Evolutionary conservation across 2,888 invertebrate genomes (phyloP), one percentile per base, ranked within the genome.

Genomic region (Cephus pulcher): DNA sequence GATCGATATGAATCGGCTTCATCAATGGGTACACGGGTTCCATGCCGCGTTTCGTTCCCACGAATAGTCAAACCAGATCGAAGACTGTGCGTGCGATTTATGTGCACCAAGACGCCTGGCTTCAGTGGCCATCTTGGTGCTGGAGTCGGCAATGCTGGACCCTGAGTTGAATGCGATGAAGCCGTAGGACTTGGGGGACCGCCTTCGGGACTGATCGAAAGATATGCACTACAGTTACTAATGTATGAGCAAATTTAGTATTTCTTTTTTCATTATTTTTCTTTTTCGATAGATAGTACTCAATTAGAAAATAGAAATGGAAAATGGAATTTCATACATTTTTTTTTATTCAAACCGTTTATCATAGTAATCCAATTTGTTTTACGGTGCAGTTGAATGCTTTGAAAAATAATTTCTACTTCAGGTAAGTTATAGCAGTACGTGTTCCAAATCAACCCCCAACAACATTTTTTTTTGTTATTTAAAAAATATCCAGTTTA

Each of bases 41-140:
- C 80, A 75, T 86, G 85, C 73, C 85, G 80, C 76, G 82, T 83
- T 78, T 87, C 86, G 84, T 84, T 86, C 80, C 86, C 82, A 79
- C 86, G 88, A 80, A 88, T 84, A 82, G 86, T 86, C 82, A 91
- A 84, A 74, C 91, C 90, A 73, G 91, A 89, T 77, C 90, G 89
- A 79, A 94, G 92, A 85, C 95, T 96, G 91, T 96, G 96, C 90
- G 96, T 95, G 78, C 96, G 96, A 92, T 97, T 97, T 34, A 97
- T 95, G 90, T 97, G 97, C 75, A 97, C 96, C 88, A 97, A 93
- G 77, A 97, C 97, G 76, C 97, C 97, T 3, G 97, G 97, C 88
- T 96, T 96, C 80, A 97, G 92, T 12, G 97, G 97, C 97, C 97
- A 98, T 89, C 96, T 95, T 84, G 93, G 95, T 4, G 94, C 94